Conservation (phyloP, 2,888 invertebrate genomes). For the Maniola hyperantus region DNA sequence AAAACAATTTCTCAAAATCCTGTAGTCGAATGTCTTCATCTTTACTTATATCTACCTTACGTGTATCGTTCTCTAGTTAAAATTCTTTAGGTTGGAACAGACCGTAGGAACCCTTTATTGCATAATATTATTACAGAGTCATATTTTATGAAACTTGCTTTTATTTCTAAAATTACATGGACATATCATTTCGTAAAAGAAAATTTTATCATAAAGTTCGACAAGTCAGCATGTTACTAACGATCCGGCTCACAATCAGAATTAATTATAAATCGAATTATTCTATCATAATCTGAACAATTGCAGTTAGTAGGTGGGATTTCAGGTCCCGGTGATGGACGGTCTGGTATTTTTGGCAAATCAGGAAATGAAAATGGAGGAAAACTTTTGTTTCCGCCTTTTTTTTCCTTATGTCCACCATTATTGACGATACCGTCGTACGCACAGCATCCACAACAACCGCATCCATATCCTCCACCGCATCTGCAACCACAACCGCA, state of each 20-base stretch:
- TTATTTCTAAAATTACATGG: neutral
- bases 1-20: neutral
- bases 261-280: constrained; percentile 38
- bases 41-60: neutral
- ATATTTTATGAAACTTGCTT: neutral
- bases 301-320: neutral
- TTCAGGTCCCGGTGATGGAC: neutral
- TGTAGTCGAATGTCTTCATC: neutral
- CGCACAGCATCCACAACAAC: too few species aligned
- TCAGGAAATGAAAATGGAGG: neutral
- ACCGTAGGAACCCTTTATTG: neutral
- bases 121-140: neutral
- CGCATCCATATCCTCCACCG: too few species aligned
- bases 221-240: constrained; percentile 7
- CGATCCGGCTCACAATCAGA: constrained; percentile 27
- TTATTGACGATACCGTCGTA: too few species aligned
- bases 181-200: neutral
- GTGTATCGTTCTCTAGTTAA: neutral
- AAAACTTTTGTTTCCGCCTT: neutral
- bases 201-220: neutral
- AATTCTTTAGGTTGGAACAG: neutral
- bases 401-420: too few species aligned
- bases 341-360: neutral
- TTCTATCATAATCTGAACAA: constrained; percentile 23
- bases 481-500: too few species aligned